Conservation (phyloP, 2,888 invertebrate genomes). For the Galeruca laticollis region DNA sequence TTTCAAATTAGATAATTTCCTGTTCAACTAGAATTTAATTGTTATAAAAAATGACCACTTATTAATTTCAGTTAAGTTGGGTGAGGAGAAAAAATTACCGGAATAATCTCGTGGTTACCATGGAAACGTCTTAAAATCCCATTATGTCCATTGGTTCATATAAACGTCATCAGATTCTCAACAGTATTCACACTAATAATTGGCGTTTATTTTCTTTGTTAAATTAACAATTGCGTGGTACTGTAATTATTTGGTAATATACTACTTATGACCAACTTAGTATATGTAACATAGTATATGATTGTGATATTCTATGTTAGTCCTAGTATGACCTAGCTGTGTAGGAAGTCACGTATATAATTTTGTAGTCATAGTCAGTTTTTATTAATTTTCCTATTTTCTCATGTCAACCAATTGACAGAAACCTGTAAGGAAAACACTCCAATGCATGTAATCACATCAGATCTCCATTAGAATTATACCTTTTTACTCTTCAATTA, state of each 20-base stretch:
- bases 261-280: slow-evolving; percentile 42
- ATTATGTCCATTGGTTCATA: too few species aligned
- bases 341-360: slow-evolving; percentile 25
- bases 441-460: slow-evolving; percentile 57
- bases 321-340: slow-evolving; percentile 26
- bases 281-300: slow-evolving; percentile 44
- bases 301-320: slow-evolving; percentile 49
- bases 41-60: too few species aligned
- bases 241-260: background rate
- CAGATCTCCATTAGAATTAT: slow-evolving; percentile 45
- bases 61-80: too few species aligned
- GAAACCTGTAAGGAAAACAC: slow-evolving; percentile 60
- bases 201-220: background rate
- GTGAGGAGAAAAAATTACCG: too few species aligned
- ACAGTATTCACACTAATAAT: too few species aligned
- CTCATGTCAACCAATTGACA: slow-evolving; percentile 42
- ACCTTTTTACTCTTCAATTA: slow-evolving; percentile 47
- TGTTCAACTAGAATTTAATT: too few species aligned
- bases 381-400: slow-evolving; percentile 38
- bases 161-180: too few species aligned
- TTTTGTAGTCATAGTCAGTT: slow-evolving; percentile 37
- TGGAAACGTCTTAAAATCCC: too few species aligned
- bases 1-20: too few species aligned
- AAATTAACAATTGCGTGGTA: background rate
- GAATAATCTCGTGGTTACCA: too few species aligned